Evolutionary conservation across 2,797 vertebrate genomes (phyloP).

Genomic region (Caiman crocodilus): DNA sequence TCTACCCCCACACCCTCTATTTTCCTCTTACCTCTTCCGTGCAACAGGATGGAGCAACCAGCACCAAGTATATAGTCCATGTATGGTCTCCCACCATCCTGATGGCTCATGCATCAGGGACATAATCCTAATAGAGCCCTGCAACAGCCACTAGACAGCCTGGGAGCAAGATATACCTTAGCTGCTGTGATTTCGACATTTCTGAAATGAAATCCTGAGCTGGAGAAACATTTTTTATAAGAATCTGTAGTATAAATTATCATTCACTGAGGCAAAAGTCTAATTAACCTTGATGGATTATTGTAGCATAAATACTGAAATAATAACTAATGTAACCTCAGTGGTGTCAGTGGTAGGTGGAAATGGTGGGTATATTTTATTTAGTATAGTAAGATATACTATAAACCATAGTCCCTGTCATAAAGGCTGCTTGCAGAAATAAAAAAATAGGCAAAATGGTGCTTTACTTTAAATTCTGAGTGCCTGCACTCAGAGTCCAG

Average conservation of each 20-base stretch:
- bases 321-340: background rate
- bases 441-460: too few species aligned
- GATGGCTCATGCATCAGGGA: background rate
- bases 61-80: background rate
- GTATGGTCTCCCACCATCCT: background rate
- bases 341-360: background rate
- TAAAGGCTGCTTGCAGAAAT: background rate
- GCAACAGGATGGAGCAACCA: background rate
- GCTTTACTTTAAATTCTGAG: too few species aligned
- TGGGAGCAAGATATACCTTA: background rate
- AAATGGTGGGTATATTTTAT: background rate
- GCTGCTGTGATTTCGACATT: background rate
- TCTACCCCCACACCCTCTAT: background rate
- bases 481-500: too few species aligned
- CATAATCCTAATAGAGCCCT: background rate
- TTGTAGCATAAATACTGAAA: background rate
- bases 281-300: background rate
- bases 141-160: background rate
- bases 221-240: background rate
- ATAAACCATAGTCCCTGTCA: background rate
- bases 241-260: background rate
- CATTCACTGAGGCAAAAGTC: background rate
- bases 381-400: background rate
- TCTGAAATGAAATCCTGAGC: background rate
- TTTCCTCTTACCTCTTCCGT: background rate